Conservation (phyloP, 2,113 vertebrate genomes). For the Tylochromis polylepis region DNA sequence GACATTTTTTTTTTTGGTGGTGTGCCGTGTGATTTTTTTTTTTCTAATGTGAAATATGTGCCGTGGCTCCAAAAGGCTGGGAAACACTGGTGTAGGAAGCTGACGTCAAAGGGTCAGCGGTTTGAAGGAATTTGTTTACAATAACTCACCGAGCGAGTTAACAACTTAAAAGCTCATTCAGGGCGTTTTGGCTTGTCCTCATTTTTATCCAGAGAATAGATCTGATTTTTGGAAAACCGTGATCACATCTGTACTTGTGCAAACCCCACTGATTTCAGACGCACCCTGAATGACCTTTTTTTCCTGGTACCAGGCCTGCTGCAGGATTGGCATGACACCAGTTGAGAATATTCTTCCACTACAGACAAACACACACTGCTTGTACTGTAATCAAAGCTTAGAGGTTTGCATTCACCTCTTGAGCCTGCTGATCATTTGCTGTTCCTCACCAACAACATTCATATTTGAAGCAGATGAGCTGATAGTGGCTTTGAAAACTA, state of each 20-base stretch:
- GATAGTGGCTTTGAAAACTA: not conserved
- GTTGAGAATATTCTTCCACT: not conserved
- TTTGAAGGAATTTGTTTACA: not conserved
- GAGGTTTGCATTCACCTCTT: not conserved
- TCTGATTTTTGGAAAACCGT: not conserved
- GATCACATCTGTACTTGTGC: not conserved
- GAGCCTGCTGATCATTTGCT: not conserved
- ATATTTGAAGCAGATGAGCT: not conserved
- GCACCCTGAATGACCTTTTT: not conserved
- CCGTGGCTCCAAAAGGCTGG: too few species aligned
- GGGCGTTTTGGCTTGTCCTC: not conserved
- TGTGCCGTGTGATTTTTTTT: too few species aligned
- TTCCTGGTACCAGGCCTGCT: not conserved
- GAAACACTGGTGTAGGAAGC: not conserved
- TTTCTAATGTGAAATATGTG: too few species aligned
- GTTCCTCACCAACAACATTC: not conserved
- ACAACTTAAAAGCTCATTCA: not conserved
- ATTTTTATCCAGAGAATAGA: not conserved
- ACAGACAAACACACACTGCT: accelerated
- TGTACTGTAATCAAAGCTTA: not conserved
- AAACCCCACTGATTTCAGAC: not conserved
- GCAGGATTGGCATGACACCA: too few species aligned
- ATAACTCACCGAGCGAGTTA: not conserved
- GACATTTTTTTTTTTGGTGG: too few species aligned
- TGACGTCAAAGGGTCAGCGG: not conserved